Evolutionary conservation across 2,888 invertebrate species (phyloP), one percentile per base, ranked within the genome.

Genomic region (Drosophila colorata): DNA sequence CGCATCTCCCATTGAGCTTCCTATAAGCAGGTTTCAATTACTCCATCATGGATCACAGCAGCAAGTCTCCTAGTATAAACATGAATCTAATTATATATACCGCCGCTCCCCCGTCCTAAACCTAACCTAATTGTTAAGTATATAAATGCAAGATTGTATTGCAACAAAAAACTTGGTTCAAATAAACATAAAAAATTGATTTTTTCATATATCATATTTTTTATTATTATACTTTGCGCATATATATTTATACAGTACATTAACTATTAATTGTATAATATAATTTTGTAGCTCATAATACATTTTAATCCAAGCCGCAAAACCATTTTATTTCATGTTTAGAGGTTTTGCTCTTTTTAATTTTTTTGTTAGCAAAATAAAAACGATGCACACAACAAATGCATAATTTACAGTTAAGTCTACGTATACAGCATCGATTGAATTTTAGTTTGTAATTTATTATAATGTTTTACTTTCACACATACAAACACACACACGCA

Each of bases 391-490:
- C 44, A 66, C 59, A 61, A 57, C 28, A 69, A 78, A 79, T 72
- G 61, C 70, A 74, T 88, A 88, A 86, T 88, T 86, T 88, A 86
- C 74, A 80, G 35, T 80, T 83, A 87, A 60, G 60, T 57, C 60
- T 77, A 77, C 57, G 65, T 64, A 53, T 71, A 81, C 61, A 63
- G 66, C 66, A 74, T 71, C 73, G 33, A 70, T 70, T 64, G 53
- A 82, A 77, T 66, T 80, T 78, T 83, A 88, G 80, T 74, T 87
- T 83, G 64, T 88, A 87, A 75, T 74, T 74, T 75, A 79, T 52
- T 69, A 56, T 78, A 75, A 76, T 64, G 76, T 85, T 82, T 85
- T 73, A 70, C 63, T 64, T 74, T 65, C 74, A 46, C 46, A 60
- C 65, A 65, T 40, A 69, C 67, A 55, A 40, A 35, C 41, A 51